Base-by-base conservation (phyloP, 2,888 invertebrate genomes). In the Ormyrus pomaceus region DNA sequence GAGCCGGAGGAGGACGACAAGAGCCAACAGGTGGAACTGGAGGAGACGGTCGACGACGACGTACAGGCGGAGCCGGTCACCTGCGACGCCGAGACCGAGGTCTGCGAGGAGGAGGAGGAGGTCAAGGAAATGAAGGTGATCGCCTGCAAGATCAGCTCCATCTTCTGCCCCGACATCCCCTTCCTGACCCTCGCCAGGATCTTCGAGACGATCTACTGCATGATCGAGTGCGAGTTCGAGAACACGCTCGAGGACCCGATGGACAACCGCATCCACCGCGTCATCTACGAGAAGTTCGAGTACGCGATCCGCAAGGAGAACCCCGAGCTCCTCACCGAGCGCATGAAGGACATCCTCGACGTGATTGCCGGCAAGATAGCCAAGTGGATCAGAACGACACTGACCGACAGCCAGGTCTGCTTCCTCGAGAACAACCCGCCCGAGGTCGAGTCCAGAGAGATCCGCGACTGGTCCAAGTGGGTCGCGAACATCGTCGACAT, bases 351-450 rank as follows among this genome's bases (percentile, higher is more conserved):
- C 59, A 65, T 86, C 0, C 73, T 87, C 6, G 83, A 87, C 65
- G 86, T 87, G 0, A 80, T 87, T 9, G 82, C 87, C 9, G 88
- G 87, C 11, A 89, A 88, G 82, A 82, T 88, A 0, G 88, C 88
- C 1, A 76, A 78, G 6, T 88, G 88, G 88, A 34, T 89, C 7
- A 84, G 81, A 55, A 74, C 76, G 7, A 68, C 86, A 5, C 76
- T 88, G 1, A 84, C 77, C 6, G 84, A 85, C 5, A 85, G 85
- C 6, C 83, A 87, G 56, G 59, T 86, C 5, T 50, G 70, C 0
- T 85, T 86, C 71, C 72, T 88, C 59, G 74, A 83, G 5, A 82
- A 83, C 34, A 81, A 84, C 61, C 84, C 88, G 10, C 83, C 86
- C 0, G 81, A 84, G 51, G 84, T 88, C 3, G 86, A 88, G 53